These are phyloP conservation scores for Phengaris alcon DNA, from an alignment of 2,888 invertebrate genomes.

Conservation along the genomic window DNA sequence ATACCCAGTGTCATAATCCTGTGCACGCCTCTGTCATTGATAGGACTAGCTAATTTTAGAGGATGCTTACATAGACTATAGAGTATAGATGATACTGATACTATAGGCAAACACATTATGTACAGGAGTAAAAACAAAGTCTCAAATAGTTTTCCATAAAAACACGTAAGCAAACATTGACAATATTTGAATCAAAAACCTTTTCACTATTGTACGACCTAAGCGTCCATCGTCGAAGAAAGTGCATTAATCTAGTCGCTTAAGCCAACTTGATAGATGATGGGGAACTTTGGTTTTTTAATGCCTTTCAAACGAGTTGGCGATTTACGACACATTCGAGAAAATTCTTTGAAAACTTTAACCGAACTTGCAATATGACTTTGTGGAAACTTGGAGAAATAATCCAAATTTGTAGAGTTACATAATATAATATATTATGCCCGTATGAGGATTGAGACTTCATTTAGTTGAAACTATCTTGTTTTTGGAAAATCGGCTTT, in stretches of 20 bases:
- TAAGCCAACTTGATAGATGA: not conserved
- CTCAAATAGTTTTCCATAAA: too few relatives aligned
- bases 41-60: too few relatives aligned
- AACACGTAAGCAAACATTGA: too few relatives aligned
- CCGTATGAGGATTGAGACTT: too few relatives aligned
- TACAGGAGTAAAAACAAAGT: too few relatives aligned
- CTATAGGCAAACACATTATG: too few relatives aligned
- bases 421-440: not conserved
- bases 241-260: not conserved
- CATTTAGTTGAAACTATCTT: too few relatives aligned
- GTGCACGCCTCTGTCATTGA: too few relatives aligned
- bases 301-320: conserved; percentile 13
- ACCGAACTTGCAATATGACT: not conserved
- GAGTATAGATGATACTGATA: too few relatives aligned
- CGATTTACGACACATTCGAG: not conserved
- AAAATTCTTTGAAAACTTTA: not conserved
- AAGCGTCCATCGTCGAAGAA: not conserved
- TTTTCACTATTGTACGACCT: not conserved
- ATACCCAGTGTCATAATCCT: too few relatives aligned
- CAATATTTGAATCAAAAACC: not conserved
- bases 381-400: not conserved
- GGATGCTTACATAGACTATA: too few relatives aligned
- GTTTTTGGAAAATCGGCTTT: too few relatives aligned
- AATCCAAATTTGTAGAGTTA: not conserved
- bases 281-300: not conserved